Conservation (phyloP, 2,888 invertebrate genomes). For the Caenorhabditis sp. region DNA sequence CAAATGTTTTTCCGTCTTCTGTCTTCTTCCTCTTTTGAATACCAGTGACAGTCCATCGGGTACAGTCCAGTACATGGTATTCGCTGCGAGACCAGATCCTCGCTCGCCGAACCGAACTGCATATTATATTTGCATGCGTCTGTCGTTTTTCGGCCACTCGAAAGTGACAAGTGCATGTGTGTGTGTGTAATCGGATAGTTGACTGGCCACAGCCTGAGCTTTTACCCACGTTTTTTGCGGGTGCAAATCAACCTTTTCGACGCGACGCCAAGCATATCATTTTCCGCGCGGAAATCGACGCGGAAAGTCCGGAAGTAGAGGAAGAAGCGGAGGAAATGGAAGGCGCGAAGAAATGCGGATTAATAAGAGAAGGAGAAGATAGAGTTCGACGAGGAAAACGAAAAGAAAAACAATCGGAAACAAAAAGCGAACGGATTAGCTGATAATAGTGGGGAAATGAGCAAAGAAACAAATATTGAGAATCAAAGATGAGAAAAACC, state of each 20-base stretch:
- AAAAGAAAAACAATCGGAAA: not conserved
- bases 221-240: conserved; percentile 11
- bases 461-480: too few species aligned
- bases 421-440: not conserved
- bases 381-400: not conserved
- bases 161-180: conserved; percentile 52
- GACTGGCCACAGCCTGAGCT: too few species aligned
- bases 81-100: too few species aligned
- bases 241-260: conserved; percentile 42
- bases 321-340: not conserved
- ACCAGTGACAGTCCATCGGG: too few species aligned
- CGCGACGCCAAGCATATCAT: too few species aligned
- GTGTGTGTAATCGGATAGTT: conserved; percentile 47
- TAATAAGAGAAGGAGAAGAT: conserved; percentile 3
- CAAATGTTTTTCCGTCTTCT: not conserved
- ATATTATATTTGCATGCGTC: conserved; percentile 23
- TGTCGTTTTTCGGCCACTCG: conserved; percentile 16
- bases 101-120: conserved; percentile 34
- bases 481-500: not conserved
- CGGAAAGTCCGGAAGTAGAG: conserved; percentile 15
- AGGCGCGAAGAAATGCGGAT: conserved; percentile 22
- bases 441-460: too few species aligned
- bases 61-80: conserved; percentile 36
- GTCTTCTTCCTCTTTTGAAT: too few species aligned
- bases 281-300: not conserved